These are phyloP conservation scores for Prinia subflava DNA, from an alignment of 2,113 vertebrate species.

Conservation along the genomic window DNA sequence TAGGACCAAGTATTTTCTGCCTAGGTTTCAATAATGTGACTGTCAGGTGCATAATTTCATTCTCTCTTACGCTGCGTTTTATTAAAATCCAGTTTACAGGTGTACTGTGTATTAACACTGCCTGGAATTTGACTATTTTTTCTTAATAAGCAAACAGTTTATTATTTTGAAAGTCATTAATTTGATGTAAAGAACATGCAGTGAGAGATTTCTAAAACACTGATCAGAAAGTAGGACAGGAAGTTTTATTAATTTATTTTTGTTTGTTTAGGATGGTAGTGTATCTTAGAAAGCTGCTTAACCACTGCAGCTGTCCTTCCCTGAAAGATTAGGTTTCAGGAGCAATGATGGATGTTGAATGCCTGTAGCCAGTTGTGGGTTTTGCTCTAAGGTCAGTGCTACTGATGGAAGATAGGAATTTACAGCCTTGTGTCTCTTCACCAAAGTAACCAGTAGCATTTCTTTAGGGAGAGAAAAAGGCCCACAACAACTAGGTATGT, in stretches of 20 bases:
- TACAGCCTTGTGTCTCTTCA: conserved; percentile 65
- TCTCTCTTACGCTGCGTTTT: rapidly evolving
- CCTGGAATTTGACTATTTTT: neutral
- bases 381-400: conserved; percentile 76
- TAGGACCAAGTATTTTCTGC: neutral
- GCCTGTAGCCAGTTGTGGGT: conserved; percentile 89
- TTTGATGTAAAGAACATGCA: neutral
- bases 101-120: neutral
- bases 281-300: conserved; percentile 76
- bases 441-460: conserved; percentile 34
- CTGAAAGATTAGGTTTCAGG: conserved; percentile 86
- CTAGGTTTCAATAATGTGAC: neutral
- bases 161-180: neutral
- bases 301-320: conserved; percentile 85
- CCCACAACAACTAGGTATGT: neutral
- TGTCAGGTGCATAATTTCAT: neutral
- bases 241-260: conserved; percentile 50
- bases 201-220: conserved; percentile 19
- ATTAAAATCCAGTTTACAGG: neutral
- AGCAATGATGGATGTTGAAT: conserved; percentile 85
- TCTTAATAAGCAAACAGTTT: neutral
- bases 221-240: conserved; percentile 22
- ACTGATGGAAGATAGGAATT: conserved; percentile 78
- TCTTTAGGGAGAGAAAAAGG: neutral
- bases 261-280: conserved; percentile 8